Evolutionary conservation across 2,888 invertebrate genomes (phyloP).

Genomic region (Macropis europaea): DNA sequence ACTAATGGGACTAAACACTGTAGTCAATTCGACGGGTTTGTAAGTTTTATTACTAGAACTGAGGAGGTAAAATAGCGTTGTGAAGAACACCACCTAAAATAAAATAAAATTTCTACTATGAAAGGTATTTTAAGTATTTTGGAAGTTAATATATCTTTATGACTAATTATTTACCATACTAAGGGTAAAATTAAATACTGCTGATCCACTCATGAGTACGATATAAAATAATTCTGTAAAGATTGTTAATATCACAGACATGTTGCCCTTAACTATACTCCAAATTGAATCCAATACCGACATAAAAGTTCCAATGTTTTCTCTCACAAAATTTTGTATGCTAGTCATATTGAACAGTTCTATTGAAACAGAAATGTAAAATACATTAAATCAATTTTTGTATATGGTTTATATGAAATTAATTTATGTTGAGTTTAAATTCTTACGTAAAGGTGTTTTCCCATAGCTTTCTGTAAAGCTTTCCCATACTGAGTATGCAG

Average conservation of each 20-base stretch:
- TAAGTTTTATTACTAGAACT: conserved; percentile 92
- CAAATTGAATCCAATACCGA: conserved; percentile 93
- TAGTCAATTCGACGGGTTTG: conserved; percentile 95
- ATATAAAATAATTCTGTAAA: conserved; percentile 93
- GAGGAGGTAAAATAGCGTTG: conserved; percentile 96
- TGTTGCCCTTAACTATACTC: conserved; percentile 95
- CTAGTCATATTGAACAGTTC: conserved; percentile 88
- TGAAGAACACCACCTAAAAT: conserved; percentile 94
- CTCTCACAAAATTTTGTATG: conserved; percentile 90
- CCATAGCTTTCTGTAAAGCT: conserved; percentile 86
- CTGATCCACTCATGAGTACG: conserved; percentile 93
- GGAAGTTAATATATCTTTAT: not conserved
- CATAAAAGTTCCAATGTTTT: conserved; percentile 93
- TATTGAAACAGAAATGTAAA: conserved; percentile 69
- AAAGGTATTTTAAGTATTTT: not conserved
- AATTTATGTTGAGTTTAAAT: conserved; percentile 54
- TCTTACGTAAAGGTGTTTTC: conserved; percentile 86
- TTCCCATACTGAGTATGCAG: conserved; percentile 88
- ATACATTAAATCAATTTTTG: not conserved
- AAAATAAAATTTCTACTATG: not conserved
- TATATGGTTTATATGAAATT: not conserved
- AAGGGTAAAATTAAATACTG: conserved; percentile 91
- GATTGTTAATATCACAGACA: conserved; percentile 91
- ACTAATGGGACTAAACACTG: conserved; percentile 89
- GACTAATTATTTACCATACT: conserved; percentile 85